Base-by-base conservation (phyloP, 2,113 vertebrate species). In the Alaudala cheleensis region DNA sequence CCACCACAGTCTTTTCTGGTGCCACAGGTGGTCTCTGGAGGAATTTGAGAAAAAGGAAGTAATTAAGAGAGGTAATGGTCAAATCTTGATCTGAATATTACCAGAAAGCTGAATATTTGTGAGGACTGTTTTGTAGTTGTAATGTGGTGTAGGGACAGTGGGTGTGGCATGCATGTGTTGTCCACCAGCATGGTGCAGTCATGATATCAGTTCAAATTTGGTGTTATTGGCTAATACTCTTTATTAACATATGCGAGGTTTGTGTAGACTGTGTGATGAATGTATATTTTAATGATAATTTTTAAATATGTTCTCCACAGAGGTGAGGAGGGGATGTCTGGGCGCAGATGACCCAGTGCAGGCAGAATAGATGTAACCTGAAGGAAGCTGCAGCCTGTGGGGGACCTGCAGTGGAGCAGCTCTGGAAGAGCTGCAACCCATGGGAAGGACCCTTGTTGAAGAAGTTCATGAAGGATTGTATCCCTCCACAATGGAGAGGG, bases 131-230 rank as follows among this genome's bases (percentile, higher is more conserved):
- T 77, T 76, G 23, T 50, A 26, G 20, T 44, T 64, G 17, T 11
- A 33, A 50, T 16, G 8, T 62, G 12, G 5, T 50, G 4, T 39
- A 69, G 45, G 22, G 13, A 50, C 1, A 2, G 72, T 13, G 20
- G 15, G 2, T 77, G 8, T 25, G 34, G 4, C 2, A 1, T 51
- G 12, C 11, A 13, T 12, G 4, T 24, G 20, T 7, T 77, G 21
- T 67, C 20, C 9, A 18, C 9, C 1, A 9, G 22, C 4, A 0
- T 0, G 0, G 49, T 37, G 20, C 23, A 77, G 50, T n/a, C 54
- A 45, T 49, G 42, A 21, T 16, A 40, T 23, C 31, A 21, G 28
- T 49, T 77, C 3, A 4, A 39, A 40, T 61, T 61, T 44, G n/a
- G 23, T 40, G 44, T 37, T 37, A 37, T 37, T 37, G 37, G 28